These are phyloP conservation scores for Calliopum simillimum DNA, from an alignment of 2,888 invertebrate species.

Conservation along the genomic window DNA sequence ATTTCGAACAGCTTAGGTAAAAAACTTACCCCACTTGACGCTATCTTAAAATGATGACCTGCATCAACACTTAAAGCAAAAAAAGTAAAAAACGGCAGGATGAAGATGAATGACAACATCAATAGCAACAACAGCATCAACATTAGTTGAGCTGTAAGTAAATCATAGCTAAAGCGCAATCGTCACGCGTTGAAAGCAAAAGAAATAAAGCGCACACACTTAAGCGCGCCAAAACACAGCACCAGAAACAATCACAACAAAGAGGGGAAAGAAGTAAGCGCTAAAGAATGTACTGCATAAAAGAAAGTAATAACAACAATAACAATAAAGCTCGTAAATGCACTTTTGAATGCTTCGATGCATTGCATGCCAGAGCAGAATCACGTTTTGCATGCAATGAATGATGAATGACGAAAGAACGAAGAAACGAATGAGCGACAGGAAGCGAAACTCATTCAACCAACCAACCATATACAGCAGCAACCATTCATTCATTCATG, in stretches of 20 bases:
- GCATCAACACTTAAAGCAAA: neutral
- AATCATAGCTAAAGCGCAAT: too few species aligned
- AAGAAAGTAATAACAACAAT: neutral
- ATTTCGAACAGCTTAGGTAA: too few species aligned
- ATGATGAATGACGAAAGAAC: neutral
- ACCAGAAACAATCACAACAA: slow-evolving; percentile 7
- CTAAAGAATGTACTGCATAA: neutral
- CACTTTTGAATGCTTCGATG: slow-evolving; percentile 25
- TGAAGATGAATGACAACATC: neutral
- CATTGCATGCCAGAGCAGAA: slow-evolving; percentile 28
- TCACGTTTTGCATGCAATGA: slow-evolving; percentile 34
- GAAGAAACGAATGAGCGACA: neutral
- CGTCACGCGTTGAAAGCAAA: neutral
- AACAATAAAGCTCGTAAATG: neutral
- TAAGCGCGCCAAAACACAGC: slow-evolving; percentile 1
- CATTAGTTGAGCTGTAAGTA: too few species aligned
- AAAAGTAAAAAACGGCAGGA: neutral
- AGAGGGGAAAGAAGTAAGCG: neutral
- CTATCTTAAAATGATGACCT: neutral
- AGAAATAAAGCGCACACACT: slow-evolving; percentile 4
- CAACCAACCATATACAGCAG: slow-evolving; percentile 14
- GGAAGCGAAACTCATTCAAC: slow-evolving; percentile 9
- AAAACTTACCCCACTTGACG: too few species aligned
- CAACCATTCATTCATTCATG: slow-evolving; percentile 15
- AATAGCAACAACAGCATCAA: neutral